A percentile compares a stretch with the other conserved stretches of the same genome.
These are phyloP conservation scores for Tachysurus fulvidraco DNA, from an alignment of 2,113 vertebrate species.

Conservation along the genomic window DNA sequence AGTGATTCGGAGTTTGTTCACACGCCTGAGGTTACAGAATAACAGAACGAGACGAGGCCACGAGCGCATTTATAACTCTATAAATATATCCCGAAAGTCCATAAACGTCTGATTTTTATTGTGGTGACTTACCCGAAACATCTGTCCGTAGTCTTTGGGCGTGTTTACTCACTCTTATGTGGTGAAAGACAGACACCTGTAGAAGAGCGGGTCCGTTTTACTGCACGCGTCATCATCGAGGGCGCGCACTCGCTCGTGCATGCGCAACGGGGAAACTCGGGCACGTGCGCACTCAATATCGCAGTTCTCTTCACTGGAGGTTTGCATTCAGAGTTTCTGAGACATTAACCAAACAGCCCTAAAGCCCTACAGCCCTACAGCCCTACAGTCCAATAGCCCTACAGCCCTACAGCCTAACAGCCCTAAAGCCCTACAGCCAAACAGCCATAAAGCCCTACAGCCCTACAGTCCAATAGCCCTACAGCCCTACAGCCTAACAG, in stretches of 20 bases:
- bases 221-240: constrained; percentile 28
- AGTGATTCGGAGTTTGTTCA: not conserved
- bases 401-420: no score
- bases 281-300: constrained; percentile 7
- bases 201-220: not conserved
- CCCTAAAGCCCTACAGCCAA: no score
- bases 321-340: not conserved
- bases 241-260: not conserved
- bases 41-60: not conserved
- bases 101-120: not conserved
- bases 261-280: not conserved
- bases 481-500: no score
- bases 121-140: constrained; percentile 20
- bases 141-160: not conserved
- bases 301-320: not conserved
- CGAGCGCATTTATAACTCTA: not conserved
- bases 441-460: no score
- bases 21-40: not conserved
- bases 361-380: no score
- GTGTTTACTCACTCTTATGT: not conserved
- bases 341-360: not conserved
- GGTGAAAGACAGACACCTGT: not conserved
- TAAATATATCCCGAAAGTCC: not conserved
- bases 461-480: no score
- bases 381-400: no score